phyloP scores from a whole-genome alignment of 2,888 invertebrate genomes.

The Mimumesa dahlbomi region DNA sequence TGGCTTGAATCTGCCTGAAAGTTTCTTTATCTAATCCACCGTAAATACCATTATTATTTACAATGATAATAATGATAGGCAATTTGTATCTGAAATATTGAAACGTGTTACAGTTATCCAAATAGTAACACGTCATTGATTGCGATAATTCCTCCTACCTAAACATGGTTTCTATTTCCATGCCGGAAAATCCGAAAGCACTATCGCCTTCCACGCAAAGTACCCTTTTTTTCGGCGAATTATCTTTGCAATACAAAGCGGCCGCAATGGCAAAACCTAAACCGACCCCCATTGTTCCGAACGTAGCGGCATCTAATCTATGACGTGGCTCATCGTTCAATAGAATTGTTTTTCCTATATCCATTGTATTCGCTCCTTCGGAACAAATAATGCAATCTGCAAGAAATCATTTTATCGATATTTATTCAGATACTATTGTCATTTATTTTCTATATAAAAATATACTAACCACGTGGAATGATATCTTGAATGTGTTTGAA shows the following conservation, averaged over 20 bases:
- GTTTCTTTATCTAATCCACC: constrained; percentile 91
- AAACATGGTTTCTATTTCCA: constrained; percentile 98
- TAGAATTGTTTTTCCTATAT: constrained; percentile 95
- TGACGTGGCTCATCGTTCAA: constrained; percentile 92
- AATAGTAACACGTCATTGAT: not conserved
- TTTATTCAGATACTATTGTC: not conserved
- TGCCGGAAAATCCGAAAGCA: constrained; percentile 98
- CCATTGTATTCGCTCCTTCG: constrained; percentile 99
- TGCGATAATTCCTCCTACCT: constrained; percentile 80
- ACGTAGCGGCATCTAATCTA: constrained; percentile 96
- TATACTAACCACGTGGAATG: constrained; percentile 83
- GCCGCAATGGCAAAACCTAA: constrained; percentile 96
- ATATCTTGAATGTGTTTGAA: constrained; percentile 90
- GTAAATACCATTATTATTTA: constrained; percentile 98
- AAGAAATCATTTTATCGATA: constrained; percentile 42
- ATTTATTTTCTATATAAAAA: constrained; percentile 5
- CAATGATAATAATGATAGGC: constrained; percentile 93
- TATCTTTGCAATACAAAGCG: constrained; percentile 92
- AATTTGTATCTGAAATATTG: constrained; percentile 88
- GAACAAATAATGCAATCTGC: constrained; percentile 93
- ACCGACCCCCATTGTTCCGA: constrained; percentile 98
- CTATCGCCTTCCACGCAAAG: constrained; percentile 98
- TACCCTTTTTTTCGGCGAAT: constrained; percentile 90
- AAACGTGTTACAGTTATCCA: not conserved
- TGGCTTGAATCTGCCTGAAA: constrained; percentile 86